Evolutionary conservation across 2,888 invertebrate genomes (phyloP), one percentile per base, ranked within the genome.

Genomic region (Bombyx huttoni): DNA sequence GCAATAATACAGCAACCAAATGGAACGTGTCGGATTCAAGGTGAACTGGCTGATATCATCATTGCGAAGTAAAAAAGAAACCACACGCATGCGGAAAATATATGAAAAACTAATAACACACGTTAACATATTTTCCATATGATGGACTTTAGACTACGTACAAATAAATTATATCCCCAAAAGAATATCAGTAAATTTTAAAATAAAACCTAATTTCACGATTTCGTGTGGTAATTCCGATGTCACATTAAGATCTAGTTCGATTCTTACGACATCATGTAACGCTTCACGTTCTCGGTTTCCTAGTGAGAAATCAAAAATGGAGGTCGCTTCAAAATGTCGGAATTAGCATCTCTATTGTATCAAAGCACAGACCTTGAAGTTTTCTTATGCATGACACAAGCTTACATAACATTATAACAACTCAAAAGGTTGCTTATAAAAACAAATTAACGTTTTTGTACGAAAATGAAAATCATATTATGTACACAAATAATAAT

Each of bases 291-390:
- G 68, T 70, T 73, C 66, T 70, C 68, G 56, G 58, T 64, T 70
- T 70, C 62, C 57, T 62, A 75, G 61, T 68, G 69, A 74, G 73
- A 79, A 78, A 75, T 75, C 67, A 73, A 73, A 73, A 73, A 62
- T 71, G 70, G 70, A 81, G 78, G 77, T 71, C 78, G 65, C 65
- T 56, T 58, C 63, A 58, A 73, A 78, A 78, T 78, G 75, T 72
- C 75, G 66, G 67, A 67, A 81, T 83, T 81, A 78, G 66, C 79
- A 81, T 82, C 75, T 60, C 62, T 64, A 73, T 75, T 75, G 73
- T 62, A 48, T 9, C 24, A 9, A 14, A 48, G 33, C 48, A 24
- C n/a, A 48, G 14, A 48, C 48, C 14, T 47, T 48, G 48, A 24
- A n/a, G n/a, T 34, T 24, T 48, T 48, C 10, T 47, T 14, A 48